Evolutionary conservation across 53 echinoderm and acorn worm genomes (phyloP), one percentile per base, ranked within the genome.

Genomic region (Paracentrotus lividus): DNA sequence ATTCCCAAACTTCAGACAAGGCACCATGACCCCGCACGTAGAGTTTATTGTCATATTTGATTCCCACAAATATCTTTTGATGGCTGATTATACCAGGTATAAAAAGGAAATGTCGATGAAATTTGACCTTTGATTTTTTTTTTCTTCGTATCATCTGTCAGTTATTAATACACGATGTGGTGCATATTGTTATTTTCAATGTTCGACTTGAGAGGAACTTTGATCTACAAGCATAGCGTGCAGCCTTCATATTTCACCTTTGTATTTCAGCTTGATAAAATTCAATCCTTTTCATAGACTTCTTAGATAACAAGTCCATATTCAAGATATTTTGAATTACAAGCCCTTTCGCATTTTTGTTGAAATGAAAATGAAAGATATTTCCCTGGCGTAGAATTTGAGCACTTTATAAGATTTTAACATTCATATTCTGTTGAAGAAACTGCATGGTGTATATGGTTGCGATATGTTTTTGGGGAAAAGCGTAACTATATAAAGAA

Each of bases 31-130:
- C n/a, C 72, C 40, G 72, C 72, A 72, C 72, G 72, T 38, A 15
- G 72, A 15, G 16, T 72, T 64, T 61, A n/a, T 72, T 72, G 72
- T 72, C 72, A 72, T 72, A 32, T 72, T 72, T 40, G 72, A 72
- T 72, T 40, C 72, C 72, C 72, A 38, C 72, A 72, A 40, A 72
- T 38, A 72, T 72, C 40, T 40, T 18, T 64, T 72, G 72, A 72
- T 72, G 40, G 15, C 72, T 72, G 72, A 36, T 40, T 9, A 40
- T 26, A 9, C 12, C 29, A 60, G 21, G 21, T 32, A 66, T 31
- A 66, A 15, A 65, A 9, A 29, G 66, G 66, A 32, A 72, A 72
- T 38, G 36, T 36, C 40, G 2, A 36, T 64, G 12, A 64, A 18
- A 72, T 15, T 38, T 72, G 72, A 72, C 72, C 72, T 72, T 18